Evolutionary conservation across 53 echinoderm and acorn worm genomes (phyloP), one percentile per base, ranked within the genome.

Genomic region (Patiria pectinifera): DNA sequence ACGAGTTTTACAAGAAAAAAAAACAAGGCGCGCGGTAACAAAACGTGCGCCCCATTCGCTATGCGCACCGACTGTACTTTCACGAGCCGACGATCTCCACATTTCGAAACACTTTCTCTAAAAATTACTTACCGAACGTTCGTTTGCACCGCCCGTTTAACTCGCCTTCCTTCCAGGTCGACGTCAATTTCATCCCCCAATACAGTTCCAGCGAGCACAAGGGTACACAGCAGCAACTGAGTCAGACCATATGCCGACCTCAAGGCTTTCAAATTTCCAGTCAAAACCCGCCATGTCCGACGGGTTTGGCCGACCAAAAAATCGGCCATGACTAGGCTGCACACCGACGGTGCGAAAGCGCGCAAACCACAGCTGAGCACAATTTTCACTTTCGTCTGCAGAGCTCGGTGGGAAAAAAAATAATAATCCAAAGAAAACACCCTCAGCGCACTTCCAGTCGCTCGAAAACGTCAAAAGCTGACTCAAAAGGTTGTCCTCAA

Each of bases 201-300:
- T 46, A 75, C 63, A 72, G 86, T 4, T 58, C 72, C 72, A 74
- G 75, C 76, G 45, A 86, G 53, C 49, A 86, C 47, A 26, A 86
- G 58, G 14, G 75, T 43, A 59, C 72, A 75, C 6, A 86, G 12
- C n/a, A 86, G 48, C 13, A 75, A 48, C 75, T 46, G 12, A 14
- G 74, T 53, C 22, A 86, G 13, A 22, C 35, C 74, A 14, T 75
- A 74, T 45, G 69, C 53, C n/a, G 45, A 11, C 45, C 83, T 44
- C 0, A 70, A 6, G 48, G 76, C 24, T 13, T 86, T 86, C 58
- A 86, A 86, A 86, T 75, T 2, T 45, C 74, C 2, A 48, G 74
- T 22, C 24, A 70, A 13, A 74, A 48, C 72, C 86, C 86, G 86
- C 86, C 86, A 19, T 22, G 86, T 21, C 69, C 69, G 86, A 35